Evolutionary conservation across 2,888 invertebrate genomes (phyloP).

Genomic region (Anorthoa munda): DNA sequence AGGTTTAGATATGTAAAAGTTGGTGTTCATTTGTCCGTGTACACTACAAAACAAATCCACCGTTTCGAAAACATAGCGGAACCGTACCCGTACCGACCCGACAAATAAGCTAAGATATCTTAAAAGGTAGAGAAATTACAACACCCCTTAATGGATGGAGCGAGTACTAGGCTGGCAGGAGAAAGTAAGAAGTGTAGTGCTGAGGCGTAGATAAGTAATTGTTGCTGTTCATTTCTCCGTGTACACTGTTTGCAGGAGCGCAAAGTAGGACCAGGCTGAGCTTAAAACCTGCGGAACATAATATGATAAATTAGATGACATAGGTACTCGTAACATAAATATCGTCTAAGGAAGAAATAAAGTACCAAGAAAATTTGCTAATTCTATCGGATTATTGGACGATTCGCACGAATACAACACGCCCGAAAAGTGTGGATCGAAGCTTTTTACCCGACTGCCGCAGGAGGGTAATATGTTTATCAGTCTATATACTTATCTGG

Average conservation of each 20-base stretch:
- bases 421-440: too few relatives aligned
- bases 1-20: background rate
- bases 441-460: too few relatives aligned
- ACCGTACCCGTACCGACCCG: too few relatives aligned
- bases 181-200: conserved; percentile 30
- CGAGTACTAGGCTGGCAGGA: conserved; percentile 10
- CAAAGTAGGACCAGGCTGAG: conserved; percentile 76
- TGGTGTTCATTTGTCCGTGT: conserved; percentile 24
- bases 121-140: conserved; percentile 10
- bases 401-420: too few relatives aligned
- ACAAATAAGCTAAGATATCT: conserved; percentile 17
- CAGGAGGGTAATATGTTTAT: too few relatives aligned
- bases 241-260: conserved; percentile 73
- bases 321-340: background rate
- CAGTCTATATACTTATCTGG: too few relatives aligned
- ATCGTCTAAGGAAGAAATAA: too few relatives aligned
- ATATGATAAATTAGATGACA: too few relatives aligned
- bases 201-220: background rate
- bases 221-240: conserved; percentile 24
- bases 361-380: too few relatives aligned
- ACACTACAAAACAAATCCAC: background rate
- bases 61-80: conserved; percentile 11
- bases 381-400: too few relatives aligned
- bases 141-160: conserved; percentile 40
- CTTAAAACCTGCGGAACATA: conserved; percentile 61